Evolutionary conservation across 2,113 vertebrate species (phyloP).

Genomic region (Hippocampus barbouri): DNA sequence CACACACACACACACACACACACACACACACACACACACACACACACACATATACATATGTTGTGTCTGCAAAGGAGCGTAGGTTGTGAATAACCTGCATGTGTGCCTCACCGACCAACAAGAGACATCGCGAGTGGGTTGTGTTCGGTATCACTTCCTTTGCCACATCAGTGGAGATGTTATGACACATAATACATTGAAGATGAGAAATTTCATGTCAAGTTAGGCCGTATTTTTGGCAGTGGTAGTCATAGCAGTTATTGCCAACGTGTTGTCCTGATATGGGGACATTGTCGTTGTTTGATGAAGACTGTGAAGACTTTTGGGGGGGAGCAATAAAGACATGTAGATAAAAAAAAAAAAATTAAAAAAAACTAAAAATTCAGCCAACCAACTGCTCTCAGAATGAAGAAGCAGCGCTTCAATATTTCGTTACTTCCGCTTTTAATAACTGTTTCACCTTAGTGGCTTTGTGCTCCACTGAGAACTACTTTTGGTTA

Average conservation of each 20-base stretch:
- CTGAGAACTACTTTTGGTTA: no score
- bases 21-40: slow-evolving; percentile 3
- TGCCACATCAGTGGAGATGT: slow-evolving; percentile 26
- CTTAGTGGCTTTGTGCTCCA: no score
- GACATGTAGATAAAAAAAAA: not conserved
- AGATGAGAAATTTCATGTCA: not conserved
- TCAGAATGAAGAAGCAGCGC: no score
- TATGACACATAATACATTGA: not conserved
- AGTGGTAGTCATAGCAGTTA: not conserved
- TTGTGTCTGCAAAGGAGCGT: slow-evolving; percentile 29
- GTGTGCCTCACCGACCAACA: slow-evolving; percentile 22
- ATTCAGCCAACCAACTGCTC: not conserved
- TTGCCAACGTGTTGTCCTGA: not conserved
- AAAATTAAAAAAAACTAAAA: not conserved
- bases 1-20: not conserved
- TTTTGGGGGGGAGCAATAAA: no score
- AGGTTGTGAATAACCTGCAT: slow-evolving; percentile 38
- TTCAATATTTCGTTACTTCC: not conserved
- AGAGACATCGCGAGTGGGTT: slow-evolving; percentile 23
- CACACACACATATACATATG: not conserved
- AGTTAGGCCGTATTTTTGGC: not conserved
- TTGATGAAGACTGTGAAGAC: not conserved
- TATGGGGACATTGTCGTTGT: not conserved
- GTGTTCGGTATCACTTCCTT: slow-evolving; percentile 40
- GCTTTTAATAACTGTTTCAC: not conserved